Evolutionary conservation across 2,113 vertebrate genomes (phyloP), one percentile per base, ranked within the genome.

Genomic region (Lampris megalopsis): DNA sequence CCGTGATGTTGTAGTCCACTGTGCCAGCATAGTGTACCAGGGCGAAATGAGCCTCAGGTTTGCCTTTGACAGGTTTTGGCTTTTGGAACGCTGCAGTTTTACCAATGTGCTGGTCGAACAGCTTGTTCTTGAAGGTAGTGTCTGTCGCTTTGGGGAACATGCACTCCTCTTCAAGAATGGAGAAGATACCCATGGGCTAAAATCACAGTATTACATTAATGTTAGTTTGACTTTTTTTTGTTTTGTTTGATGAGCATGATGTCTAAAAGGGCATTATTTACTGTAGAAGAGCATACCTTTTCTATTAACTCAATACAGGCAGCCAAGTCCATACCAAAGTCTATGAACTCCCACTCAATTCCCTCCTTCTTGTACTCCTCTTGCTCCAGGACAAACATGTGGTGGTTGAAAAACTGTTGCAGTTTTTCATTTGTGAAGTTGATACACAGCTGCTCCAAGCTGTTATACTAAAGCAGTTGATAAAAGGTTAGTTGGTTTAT

Each of bases 381-480:
- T 84, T 97, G 96, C 77, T 97, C 96, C 92, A 97, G 93, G 71
- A 97, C 96, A 77, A 94, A 94, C 0, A 96, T 96, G 89, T 96
- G 95, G 70, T 96, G 96, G 81, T 96, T 96, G 94, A 96, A 96
- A 68, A 96, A 96, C 94, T 97, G 96, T 91, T 97, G 96, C 94
- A 97, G 94, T 92, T 97, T 97, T 82, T 97, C 96, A 63, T 97
- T 97, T 64, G 96, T 97, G 90, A 97, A 97, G 82, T 97, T 97
- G 85, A 97, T 97, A 79, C 96, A 97, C 9, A 97, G 92, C 91
- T 97, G 97, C 63, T 97, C 97, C 88, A 97, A 84, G 85, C 95
- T 97, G 92, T 97, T 97, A 13, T 77, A 97, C 97, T 98, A 40
- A 43, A 66, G 1, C 38, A 54, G 60, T 40, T 4, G 13, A 61